These are phyloP conservation scores for Anoplophora glabripennis DNA, from an alignment of 1,140 invertebrate species.

Conservation along the genomic window DNA sequence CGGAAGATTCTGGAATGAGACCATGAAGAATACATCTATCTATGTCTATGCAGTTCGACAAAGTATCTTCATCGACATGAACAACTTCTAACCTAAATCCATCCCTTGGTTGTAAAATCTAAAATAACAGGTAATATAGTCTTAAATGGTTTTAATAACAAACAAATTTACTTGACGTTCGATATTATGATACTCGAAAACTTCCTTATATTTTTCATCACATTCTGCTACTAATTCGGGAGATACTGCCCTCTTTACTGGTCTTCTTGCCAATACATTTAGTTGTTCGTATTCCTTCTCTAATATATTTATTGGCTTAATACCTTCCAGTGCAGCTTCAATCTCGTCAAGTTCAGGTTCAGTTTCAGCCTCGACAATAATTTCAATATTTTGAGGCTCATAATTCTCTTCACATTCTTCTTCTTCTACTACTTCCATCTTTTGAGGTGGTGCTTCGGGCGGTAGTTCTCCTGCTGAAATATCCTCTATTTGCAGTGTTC, in stretches of 20 bases:
- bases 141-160: no score
- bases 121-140: no score
- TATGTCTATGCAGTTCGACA: slow-evolving; percentile 26
- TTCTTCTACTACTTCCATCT: not conserved
- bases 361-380: not conserved
- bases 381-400: not conserved
- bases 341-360: not conserved
- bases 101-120: slow-evolving; percentile 1
- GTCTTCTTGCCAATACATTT: not conserved
- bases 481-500: slow-evolving; percentile 28
- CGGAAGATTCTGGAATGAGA: slow-evolving; percentile 18
- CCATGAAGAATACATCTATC: slow-evolving; percentile 31
- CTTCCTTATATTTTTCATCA: slow-evolving; percentile 8
- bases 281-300: slow-evolving; percentile 11
- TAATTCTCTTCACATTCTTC: slow-evolving; percentile 8
- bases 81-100: slow-evolving; percentile 1
- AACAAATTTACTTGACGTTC: slow-evolving; percentile 30
- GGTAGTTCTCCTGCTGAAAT: not conserved
- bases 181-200: slow-evolving; percentile 27
- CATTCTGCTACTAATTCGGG: slow-evolving; percentile 2
- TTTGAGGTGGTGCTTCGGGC: not conserved
- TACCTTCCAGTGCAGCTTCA: not conserved
- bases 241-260: not conserved
- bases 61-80: slow-evolving; percentile 11
- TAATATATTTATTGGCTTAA: not conserved